Base-by-base conservation (phyloP, 1,140 invertebrate genomes). In the Listronotus bonariensis region DNA sequence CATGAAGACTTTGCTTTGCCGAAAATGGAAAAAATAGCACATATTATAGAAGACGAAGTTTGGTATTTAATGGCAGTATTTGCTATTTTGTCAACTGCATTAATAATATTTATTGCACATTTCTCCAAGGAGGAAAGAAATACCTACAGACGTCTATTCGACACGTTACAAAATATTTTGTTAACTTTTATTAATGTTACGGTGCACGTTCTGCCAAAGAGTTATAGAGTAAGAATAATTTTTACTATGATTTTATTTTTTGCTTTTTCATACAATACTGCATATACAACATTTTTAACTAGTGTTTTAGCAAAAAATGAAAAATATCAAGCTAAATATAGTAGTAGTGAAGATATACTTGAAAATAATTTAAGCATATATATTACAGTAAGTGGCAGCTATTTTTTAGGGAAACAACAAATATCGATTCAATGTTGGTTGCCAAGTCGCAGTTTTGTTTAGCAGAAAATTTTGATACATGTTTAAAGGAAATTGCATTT, bases 231-330 rank as follows among this genome's bases (percentile, higher is more conserved):
- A n/a, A 38, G 52, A 31, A 14, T 54, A n/a, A n/a, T 54, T 3
- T 32, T 54, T 6, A 3, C 52, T 15, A 38, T 54, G 6, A 34
- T 54, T 11, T 9, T 54, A 15, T 15, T 54, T 12, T 41, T 54
- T 17, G 15, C 52, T 7, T 38, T 54, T 18, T 17, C 10, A 7
- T 54, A 54, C 14, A 54, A 38, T 41, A 36, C 15, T n/a, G 34
- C 34, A 0, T 54, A 54, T 26, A 18, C 20, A 36, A 54, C 52
- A 14, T 38, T 34, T 17, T 12, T 54, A 11, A 41, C 38, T n/a
- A 54, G 52, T 38, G 17, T 54, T 41, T 36, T 54, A 3, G 14
- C 34, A 31, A n/a, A 53, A 38, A 41, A 54, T 17, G 14, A 54
- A 10, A 38, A 38, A 9, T 54, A n/a, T n/a, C 14, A 36, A 18